Percentiles rank a stretch among this genome's conserved stretches.
Conservation (phyloP, 2,113 vertebrate genomes). For the Perognathus longimembris region DNA sequence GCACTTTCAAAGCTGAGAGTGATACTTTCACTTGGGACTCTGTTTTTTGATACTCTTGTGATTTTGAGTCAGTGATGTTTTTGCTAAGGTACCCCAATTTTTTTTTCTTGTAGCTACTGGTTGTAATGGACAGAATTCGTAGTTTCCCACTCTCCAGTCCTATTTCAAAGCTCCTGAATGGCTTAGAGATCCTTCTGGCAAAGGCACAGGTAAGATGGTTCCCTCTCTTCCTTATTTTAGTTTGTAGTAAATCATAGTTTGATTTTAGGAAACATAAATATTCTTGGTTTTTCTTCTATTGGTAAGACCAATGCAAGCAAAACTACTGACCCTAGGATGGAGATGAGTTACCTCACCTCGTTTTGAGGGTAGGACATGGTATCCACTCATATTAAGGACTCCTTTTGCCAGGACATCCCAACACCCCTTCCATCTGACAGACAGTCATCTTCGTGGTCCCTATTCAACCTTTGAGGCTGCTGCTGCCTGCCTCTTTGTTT, state of each 20-base stretch:
- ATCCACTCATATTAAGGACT: background rate
- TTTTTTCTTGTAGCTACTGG: constrained; percentile 87
- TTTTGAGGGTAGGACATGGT: background rate
- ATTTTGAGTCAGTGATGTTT: background rate
- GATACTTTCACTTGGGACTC: background rate
- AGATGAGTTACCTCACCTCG: background rate
- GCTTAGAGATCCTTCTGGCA: constrained; percentile 95
- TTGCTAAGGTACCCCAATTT: background rate
- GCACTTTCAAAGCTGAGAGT: background rate
- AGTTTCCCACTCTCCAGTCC: constrained; percentile 95
- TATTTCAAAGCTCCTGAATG: constrained; percentile 96
- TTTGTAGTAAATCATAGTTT: background rate
- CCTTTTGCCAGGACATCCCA: background rate
- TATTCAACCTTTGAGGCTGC: background rate
- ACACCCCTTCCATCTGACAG: background rate
- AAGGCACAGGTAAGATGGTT: constrained; percentile 93
- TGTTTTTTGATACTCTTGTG: background rate
- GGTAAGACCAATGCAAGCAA: background rate
- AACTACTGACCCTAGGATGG: background rate
- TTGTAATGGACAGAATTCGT: constrained; percentile 94
- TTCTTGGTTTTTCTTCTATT: background rate
- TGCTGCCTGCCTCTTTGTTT: background rate
- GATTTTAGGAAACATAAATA: background rate
- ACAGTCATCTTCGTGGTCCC: background rate
- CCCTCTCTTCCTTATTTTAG: background rate